A percentile compares a stretch with the other conserved stretches of the same genome.
Evolutionary conservation across 1,140 invertebrate species (phyloP).

Genomic region (Mercenaria mercenaria): DNA sequence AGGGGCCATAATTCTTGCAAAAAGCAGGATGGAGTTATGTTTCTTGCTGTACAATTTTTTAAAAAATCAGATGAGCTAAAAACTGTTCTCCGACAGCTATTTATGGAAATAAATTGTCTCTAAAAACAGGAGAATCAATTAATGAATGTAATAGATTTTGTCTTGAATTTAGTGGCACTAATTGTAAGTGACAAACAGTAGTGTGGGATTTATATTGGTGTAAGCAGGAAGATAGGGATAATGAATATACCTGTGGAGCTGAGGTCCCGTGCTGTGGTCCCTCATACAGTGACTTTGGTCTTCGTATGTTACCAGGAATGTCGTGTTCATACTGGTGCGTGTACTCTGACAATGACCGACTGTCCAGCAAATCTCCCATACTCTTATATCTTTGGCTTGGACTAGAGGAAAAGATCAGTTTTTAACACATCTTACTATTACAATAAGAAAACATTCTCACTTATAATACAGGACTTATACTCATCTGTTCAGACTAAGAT

Average conservation of each 20-base stretch:
- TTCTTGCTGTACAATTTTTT: too few relatives aligned
- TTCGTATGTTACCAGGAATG: constrained; percentile 68
- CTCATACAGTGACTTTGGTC: constrained; percentile 79
- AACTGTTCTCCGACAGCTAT: too few relatives aligned
- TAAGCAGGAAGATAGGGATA: not conserved
- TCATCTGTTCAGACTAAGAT: too few relatives aligned
- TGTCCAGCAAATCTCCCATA: constrained; percentile 77
- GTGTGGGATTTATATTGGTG: not conserved
- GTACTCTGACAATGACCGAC: constrained; percentile 64
- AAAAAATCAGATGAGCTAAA: too few relatives aligned
- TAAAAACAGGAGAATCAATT: too few relatives aligned
- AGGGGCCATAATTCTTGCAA: too few relatives aligned
- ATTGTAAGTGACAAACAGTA: not conserved
- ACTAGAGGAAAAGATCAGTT: constrained; percentile 49
- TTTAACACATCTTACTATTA: not conserved
- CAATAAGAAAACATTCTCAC: not conserved
- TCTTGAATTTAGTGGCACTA: too few relatives aligned
- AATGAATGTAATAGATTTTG: too few relatives aligned
- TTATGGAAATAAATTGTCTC: too few relatives aligned
- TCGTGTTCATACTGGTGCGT: constrained; percentile 59
- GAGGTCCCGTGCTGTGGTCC: constrained; percentile 56
- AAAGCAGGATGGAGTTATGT: too few relatives aligned
- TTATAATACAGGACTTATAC: not conserved
- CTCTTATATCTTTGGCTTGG: constrained; percentile 75
- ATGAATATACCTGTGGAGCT: constrained; percentile 55